Evolutionary conservation across 2,888 invertebrate species (phyloP), one percentile per base, ranked within the genome.

Genomic region (Amphimallon solstitiale): DNA sequence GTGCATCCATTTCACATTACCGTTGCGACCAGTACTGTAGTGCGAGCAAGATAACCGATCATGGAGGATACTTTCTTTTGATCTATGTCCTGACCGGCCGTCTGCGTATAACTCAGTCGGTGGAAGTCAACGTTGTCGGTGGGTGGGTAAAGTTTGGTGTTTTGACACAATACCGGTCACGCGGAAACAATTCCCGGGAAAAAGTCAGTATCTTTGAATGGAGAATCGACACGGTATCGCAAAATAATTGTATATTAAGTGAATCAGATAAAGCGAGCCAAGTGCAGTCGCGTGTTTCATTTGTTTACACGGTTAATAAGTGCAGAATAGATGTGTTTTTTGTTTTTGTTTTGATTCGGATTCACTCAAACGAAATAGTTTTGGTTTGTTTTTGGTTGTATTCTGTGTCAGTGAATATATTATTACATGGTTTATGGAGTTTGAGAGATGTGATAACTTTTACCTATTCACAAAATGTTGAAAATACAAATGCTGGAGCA

Each of bases 401-500:
- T 49, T 49, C 23, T 19, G 5, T 49, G 14, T 49, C 23, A 7
- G 5, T 49, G 14, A 12, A 23, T 12, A 43, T n/a, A 12, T 40
- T 5, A 45, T 17, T 40, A 14, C 6, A 10, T 43, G 40, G 23
- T 43, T 23, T 37, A 43, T 1, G 1, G 19, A 5, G 29, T 21
- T 29, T 63, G 52, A 45, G 51, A 14, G 19, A 52, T 51, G 51
- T 63, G 34, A 63, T 21, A 52, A 1, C 12, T 43, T 15, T 23
- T 4, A 51, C n/a, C n/a, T 23, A 14, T 12, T 21, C 77, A 73
- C 67, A 85, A 74, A 77, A 90, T 90, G 90, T 83, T 90, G 83
- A 90, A 90, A 85, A 90, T 90, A 84, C 90, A 90, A 81, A 89
- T 90, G 90, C 84, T 90, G 84, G 90, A 90, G 78, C 90, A 90